Evolutionary conservation across 2,113 vertebrate species (phyloP), one percentile per base, ranked within the genome.

Genomic region (Climacteris rufus): DNA sequence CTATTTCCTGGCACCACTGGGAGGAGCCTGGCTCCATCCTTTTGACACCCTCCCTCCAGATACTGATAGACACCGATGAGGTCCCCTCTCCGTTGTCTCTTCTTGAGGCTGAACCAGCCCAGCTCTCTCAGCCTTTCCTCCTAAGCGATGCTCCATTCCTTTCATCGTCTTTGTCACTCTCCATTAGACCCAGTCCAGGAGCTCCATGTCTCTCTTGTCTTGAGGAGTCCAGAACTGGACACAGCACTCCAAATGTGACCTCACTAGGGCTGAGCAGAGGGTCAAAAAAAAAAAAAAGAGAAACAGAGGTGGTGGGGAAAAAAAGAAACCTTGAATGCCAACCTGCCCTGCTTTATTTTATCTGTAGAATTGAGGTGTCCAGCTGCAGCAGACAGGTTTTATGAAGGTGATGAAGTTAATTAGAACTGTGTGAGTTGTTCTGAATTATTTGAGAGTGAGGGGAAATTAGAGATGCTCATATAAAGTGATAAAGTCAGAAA

Each of bases 251-350:
- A 70, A 20, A 40, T 30, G 23, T 40, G 35, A 16, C 15, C 49
- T 56, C 25, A 47, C 49, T 14, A 40, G n/a, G 28, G 39, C 28
- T 56, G 21, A 54, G 13, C 18, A 30, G 16, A 49, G 2, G 3
- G 56, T 54, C 13, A 80, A 42, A 21, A 22, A 12, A 50, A 14
- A 21, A 33, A 17, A 22, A n/a, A 24, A 11, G 5, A 11, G 20
- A 24, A 20, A 2, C 9, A 37, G 42, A 25, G 21, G 8, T 39
- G 64, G 15, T 0, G 1, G n/a, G 16, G 10, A 11, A 44, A 60
- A 53, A 35, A 35, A 18, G 8, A 9, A 63, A 65, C 52, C 37
- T 30, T 45, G 18, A 78, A 54, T 66, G 30, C 25, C 11, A 66
- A 0, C 25, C 37, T 87, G 78, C 30, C 20, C 22, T 66, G 7